Conservation (phyloP, 2,797 vertebrate genomes). For the Mormyrops attenuatus region DNA sequence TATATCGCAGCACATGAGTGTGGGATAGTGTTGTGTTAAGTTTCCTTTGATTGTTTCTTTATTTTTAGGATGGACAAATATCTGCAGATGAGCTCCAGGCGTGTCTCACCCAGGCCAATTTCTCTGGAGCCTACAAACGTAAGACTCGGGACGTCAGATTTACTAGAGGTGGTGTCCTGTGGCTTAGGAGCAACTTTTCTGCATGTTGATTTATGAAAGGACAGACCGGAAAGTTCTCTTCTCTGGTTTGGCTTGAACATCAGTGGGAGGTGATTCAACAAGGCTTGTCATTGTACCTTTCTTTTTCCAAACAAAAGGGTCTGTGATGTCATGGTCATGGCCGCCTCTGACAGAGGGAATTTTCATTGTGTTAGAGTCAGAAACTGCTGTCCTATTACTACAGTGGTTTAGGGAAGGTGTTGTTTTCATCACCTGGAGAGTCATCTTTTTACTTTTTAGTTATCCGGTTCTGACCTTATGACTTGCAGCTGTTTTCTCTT, state of each 20-base stretch:
- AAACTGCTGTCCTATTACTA: not conserved
- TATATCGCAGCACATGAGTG: not conserved
- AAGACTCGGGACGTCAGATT: slow-evolving; percentile 43
- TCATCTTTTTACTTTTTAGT: not conserved
- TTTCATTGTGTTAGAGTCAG: not conserved
- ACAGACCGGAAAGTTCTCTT: not conserved
- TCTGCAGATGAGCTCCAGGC: slow-evolving; percentile 87
- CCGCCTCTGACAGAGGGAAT: not conserved
- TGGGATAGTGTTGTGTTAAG: not conserved
- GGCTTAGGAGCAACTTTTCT: not conserved
- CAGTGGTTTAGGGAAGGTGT: not conserved
- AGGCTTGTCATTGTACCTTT: not conserved
- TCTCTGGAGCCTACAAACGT: slow-evolving; percentile 86
- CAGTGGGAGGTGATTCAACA: not conserved
- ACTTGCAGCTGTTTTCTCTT: not conserved
- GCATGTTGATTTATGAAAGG: not conserved
- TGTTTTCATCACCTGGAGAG: not conserved
- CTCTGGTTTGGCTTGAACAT: not conserved
- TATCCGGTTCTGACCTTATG: not conserved
- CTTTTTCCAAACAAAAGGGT: not conserved
- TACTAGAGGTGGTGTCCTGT: not conserved
- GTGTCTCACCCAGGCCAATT: slow-evolving; percentile 85
- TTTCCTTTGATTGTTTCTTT: not conserved
- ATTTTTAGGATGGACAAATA: slow-evolving; percentile 79
- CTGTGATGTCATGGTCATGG: not conserved